Evolutionary conservation across 35 echinoderm and acorn worm species (phyloP), one percentile per base, ranked within the genome.

Genomic region (Patiria miniata): DNA sequence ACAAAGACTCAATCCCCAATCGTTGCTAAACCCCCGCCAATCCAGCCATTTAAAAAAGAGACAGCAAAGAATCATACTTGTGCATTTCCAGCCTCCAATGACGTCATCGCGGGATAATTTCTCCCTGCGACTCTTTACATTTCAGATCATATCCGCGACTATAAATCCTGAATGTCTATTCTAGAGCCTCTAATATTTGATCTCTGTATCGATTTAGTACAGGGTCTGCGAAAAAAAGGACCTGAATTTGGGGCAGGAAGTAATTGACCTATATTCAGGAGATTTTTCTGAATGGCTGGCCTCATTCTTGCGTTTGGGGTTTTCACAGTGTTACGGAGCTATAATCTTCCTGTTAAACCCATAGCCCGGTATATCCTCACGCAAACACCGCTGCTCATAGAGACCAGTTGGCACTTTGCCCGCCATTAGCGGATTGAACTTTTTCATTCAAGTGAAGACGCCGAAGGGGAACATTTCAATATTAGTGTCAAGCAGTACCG

Each of bases 381-480:
- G 65, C 29, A 73, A 30, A 73, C 14, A 32, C 1, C 42, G 12
- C 42, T 47, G 42, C 4, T 4, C 42, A 47, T 47, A 47, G 4
- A 47, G 42, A 47, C 42, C 4, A 47, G 4, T 12, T 47, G 42
- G 42, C 65, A 73, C 26, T 73, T 73, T 30, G 65, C 34, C 34
- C 34, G 65, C 65, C 65, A 73, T 73, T 30, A 73, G 65, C 26
- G 8, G 26, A 73, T 73, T 73, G 65, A 73, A 73, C 26, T 12
- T 47, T 73, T 73, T 73, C 65, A 73, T 73, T 73, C 26, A 73
- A 73, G 19, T 73, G 65, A 30, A 22, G 34, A 30, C 8, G 65
- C 65, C 65, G 65, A 36, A 23, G 65, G 65, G 23, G 65, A 73
- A 32, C 26, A 73, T 73, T 73, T 73, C 65, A 73, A 73, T 73